Evolutionary conservation across 2,888 invertebrate genomes (phyloP), one percentile per base, ranked within the genome.

Genomic region (Norana najaformis): DNA sequence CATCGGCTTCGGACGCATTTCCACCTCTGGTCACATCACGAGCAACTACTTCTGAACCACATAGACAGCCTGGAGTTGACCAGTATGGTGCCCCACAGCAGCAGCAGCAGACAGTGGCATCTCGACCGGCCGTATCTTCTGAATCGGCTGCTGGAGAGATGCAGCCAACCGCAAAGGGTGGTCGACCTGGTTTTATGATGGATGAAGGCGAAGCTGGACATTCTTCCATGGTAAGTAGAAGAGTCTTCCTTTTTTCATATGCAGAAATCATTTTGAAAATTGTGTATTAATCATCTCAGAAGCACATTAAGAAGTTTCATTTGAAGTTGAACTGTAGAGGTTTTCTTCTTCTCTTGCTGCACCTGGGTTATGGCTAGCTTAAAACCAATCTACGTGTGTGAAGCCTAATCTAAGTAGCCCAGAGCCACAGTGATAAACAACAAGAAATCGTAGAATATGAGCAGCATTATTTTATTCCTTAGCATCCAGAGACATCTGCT

Each of bases 161-260:
- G 85, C 85, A 85, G 18, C 23, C 85, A 85, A n/a, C 36, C 18
- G n/a, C 37, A 23, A 85, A 85, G 36, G 36, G 85, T 69, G 69
- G 69, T 69, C 30, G 69, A 69, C 69, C 69, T 69, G 69, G 69
- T 85, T 37, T 85, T 37, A 85, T 85, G 37, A 85, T 36, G 37
- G 85, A 85, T 85, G 85, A 85, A 85, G 85, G 36, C 37, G 85
- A 85, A 85, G 85, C 23, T 18, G 85, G 14, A 36, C 35, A 85
- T 37, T 85, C 85, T 85, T 85, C 85, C 37, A 35, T 85, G 85
- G 85, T 85, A 85, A 85, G 37, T 85, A 69, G n/a, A 69, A 69
- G 69, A 8, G n/a, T 30, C 69, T 69, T 69, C 11, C n/a, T 69
- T 47, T 23, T 47, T 47, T 23, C 41, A 41, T 13, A 18, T 13